A percentile compares a stretch with the other conserved stretches of the same genome.
phyloP scores from a whole-genome alignment of 1,140 invertebrate species.

The Palaemon carinicauda region DNA sequence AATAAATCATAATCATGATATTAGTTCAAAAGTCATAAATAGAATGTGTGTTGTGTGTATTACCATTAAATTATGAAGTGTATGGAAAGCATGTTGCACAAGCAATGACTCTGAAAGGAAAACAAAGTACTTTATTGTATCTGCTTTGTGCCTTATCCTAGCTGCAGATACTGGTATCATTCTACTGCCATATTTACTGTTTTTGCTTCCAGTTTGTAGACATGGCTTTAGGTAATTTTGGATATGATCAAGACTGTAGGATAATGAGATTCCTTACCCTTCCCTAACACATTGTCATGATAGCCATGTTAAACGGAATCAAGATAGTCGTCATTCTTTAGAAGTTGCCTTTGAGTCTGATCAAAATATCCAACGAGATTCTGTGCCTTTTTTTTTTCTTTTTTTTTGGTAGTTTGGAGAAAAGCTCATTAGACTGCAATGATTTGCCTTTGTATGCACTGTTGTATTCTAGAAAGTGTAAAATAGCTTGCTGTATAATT shows the following conservation, averaged over 20 bases:
- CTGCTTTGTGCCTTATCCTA: no score
- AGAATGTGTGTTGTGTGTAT: no score
- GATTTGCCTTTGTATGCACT: constrained; percentile 50
- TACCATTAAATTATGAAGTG: no score
- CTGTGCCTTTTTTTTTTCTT: constrained; percentile 54
- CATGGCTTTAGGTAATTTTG: background rate
- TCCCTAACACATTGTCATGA: no score
- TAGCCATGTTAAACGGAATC: background rate
- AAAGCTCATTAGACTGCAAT: constrained; percentile 28
- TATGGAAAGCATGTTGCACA: no score
- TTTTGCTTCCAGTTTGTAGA: no score
- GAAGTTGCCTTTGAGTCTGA: background rate
- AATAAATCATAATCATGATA: no score
- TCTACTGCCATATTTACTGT: no score
- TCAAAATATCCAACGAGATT: constrained; percentile 27
- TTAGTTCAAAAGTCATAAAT: no score
- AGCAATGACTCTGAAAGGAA: no score
- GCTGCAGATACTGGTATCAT: no score
- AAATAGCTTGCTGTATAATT: constrained; percentile 53
- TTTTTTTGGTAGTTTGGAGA: constrained; percentile 29
- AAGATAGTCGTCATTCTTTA: background rate
- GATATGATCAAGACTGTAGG: background rate
- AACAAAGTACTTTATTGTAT: no score
- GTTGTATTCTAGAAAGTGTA: constrained; percentile 51
- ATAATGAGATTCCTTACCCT: background rate